Conservation (phyloP, 2,797 vertebrate genomes). For the Betta splendens region DNA sequence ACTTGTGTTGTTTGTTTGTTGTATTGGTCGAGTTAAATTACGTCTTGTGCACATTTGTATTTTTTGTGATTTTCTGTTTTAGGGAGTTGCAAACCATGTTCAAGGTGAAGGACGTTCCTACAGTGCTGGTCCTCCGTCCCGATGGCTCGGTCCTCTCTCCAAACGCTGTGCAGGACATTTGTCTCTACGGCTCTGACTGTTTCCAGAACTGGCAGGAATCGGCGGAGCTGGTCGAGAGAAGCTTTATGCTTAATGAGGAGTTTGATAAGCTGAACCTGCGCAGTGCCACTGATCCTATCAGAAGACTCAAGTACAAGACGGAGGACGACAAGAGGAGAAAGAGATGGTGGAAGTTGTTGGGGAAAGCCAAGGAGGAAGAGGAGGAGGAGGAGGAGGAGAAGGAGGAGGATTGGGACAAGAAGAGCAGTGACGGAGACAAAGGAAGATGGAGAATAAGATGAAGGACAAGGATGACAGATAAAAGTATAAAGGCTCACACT, state of each 20-base stretch:
- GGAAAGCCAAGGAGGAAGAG: conserved; percentile 29
- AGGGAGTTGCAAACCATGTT: conserved; percentile 88
- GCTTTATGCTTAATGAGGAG: conserved; percentile 87
- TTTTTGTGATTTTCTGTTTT: conserved; percentile 8
- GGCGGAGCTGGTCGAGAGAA: conserved; percentile 87
- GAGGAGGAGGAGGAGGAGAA: conserved; percentile 45
- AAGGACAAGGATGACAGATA: conserved; percentile 2
- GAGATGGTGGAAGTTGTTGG: conserved; percentile 65
- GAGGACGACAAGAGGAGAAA: conserved; percentile 80
- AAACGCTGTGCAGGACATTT: conserved; percentile 87
- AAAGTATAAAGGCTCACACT: not conserved
- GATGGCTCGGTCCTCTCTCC: conserved; percentile 82
- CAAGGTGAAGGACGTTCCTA: conserved; percentile 81
- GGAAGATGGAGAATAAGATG: conserved; percentile 51
- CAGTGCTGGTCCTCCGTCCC: conserved; percentile 88
- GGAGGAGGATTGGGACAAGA: conserved; percentile 40
- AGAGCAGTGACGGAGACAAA: conserved; percentile 40
- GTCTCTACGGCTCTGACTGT: conserved; percentile 77
- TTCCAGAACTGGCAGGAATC: conserved; percentile 91
- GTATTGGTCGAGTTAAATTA: too few relatives aligned
- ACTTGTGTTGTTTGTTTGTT: not conserved
- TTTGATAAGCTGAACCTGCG: conserved; percentile 78
- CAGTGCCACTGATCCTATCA: conserved; percentile 86
- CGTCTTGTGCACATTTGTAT: not conserved
- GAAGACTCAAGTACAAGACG: conserved; percentile 84